Percentiles rank a stretch among this genome's conserved stretches.
Conservation (phyloP, 2,797 vertebrate genomes). For the Liparis tanakae region DNA sequence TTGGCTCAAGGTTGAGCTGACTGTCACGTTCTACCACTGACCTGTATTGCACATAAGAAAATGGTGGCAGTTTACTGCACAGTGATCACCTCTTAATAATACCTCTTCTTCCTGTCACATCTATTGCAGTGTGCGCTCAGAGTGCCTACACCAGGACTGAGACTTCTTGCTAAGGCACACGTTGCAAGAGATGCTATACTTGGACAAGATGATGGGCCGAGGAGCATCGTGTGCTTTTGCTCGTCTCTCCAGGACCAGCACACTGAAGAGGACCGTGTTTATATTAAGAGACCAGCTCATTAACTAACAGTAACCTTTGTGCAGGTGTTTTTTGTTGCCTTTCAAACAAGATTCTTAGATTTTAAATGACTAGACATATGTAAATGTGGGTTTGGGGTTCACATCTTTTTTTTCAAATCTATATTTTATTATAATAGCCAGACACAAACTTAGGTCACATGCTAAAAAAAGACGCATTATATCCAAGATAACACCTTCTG, state of each 20-base stretch:
- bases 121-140: slow-evolving; percentile 64
- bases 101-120: slow-evolving; percentile 45
- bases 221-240: slow-evolving; percentile 40
- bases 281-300: slow-evolving; percentile 81
- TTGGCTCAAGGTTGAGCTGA: slow-evolving; percentile 62
- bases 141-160: slow-evolving; percentile 44
- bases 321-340: slow-evolving; percentile 20
- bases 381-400: slow-evolving; percentile 27
- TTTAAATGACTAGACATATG: slow-evolving; percentile 1
- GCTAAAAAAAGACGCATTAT: slow-evolving; percentile 9
- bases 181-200: slow-evolving; percentile 67
- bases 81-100: slow-evolving; percentile 28
- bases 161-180: slow-evolving; percentile 62
- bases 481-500: slow-evolving; percentile 24
- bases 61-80: slow-evolving; percentile 57
- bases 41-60: slow-evolving; percentile 73
- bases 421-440: slow-evolving; percentile 12
- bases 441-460: slow-evolving; percentile 19
- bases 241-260: slow-evolving; percentile 25
- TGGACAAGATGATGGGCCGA: slow-evolving; percentile 61
- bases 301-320: slow-evolving; percentile 62
- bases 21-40: slow-evolving; percentile 41
- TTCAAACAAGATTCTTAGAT: slow-evolving; percentile 36
- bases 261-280: slow-evolving; percentile 24
- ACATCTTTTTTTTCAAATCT: neutral